Conservation (phyloP, 1,140 invertebrate species). For the Carposina sasakii region DNA sequence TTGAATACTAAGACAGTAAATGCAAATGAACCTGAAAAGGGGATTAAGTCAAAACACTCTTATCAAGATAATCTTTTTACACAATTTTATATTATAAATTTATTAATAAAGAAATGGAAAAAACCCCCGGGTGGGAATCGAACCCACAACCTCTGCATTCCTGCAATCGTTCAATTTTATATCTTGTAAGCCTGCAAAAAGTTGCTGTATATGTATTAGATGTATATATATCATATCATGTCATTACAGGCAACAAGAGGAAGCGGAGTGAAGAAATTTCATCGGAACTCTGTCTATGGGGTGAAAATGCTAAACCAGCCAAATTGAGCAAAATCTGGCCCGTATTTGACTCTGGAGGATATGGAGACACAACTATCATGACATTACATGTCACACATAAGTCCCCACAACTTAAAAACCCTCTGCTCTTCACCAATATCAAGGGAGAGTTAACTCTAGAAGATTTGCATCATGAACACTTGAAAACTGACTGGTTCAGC, state of each 20-base stretch:
- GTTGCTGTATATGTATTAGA: too few relatives aligned
- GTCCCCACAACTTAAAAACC: conserved; percentile 31
- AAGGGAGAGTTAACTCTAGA: conserved; percentile 18
- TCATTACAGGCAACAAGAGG: conserved; percentile 65
- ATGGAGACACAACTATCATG: conserved; percentile 42
- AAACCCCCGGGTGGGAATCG: too few relatives aligned
- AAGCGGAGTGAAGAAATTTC: conserved; percentile 48
- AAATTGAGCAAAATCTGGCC: conserved; percentile 66
- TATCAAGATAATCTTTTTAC: too few relatives aligned
- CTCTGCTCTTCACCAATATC: conserved; percentile 35
- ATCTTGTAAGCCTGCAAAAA: too few relatives aligned
- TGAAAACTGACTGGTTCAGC: conserved; percentile 40
- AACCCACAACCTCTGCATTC: too few relatives aligned
- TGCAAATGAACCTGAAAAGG: too few relatives aligned
- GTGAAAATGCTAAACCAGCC: conserved; percentile 42
- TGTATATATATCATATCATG: too few relatives aligned
- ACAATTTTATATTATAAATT: too few relatives aligned
- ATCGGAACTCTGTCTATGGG: conserved; percentile 49
- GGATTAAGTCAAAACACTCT: too few relatives aligned
- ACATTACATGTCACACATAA: conserved; percentile 45
- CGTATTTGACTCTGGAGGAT: conserved; percentile 70
- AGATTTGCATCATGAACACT: conserved; percentile 20
- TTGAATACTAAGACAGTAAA: too few relatives aligned
- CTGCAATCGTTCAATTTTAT: too few relatives aligned
- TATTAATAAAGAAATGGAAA: too few relatives aligned